phyloP scores from a whole-genome alignment of 2,113 vertebrate species.

The Tichodroma muraria region DNA sequence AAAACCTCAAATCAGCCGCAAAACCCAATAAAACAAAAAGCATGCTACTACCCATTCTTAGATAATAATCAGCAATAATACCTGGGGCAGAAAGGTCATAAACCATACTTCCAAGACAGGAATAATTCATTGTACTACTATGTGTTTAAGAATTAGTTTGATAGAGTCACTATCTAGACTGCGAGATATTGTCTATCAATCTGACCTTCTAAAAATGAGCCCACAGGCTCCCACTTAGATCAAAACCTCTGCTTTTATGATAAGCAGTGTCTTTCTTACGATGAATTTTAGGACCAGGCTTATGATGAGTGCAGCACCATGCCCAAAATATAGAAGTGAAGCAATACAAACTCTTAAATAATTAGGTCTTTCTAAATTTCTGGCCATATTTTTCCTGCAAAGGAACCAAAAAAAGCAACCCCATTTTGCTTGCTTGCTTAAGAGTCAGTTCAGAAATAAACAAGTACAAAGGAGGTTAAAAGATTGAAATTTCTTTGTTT shows the following conservation, averaged over 20 bases:
- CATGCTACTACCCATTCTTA: constrained; percentile 30
- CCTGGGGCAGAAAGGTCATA: constrained; percentile 65
- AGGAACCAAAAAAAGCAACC: not conserved
- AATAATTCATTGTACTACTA: constrained; percentile 66
- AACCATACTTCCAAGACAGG: constrained; percentile 50
- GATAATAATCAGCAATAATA: constrained; percentile 71
- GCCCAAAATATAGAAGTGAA: not conserved
- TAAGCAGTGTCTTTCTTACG: not conserved
- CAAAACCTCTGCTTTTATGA: constrained; percentile 21
- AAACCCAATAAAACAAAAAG: constrained; percentile 28
- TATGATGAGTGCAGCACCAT: not conserved
- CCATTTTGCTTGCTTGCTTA: not conserved
- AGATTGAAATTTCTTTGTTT: constrained; percentile 63
- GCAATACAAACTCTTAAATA: not conserved
- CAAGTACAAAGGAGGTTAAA: constrained; percentile 41
- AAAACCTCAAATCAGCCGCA: not conserved
- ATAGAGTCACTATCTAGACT: constrained; percentile 61
- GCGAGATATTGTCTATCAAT: constrained; percentile 55
- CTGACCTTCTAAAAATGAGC: constrained; percentile 63
- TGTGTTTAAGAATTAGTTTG: constrained; percentile 66
- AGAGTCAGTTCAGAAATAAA: constrained; percentile 55
- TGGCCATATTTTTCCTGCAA: not conserved
- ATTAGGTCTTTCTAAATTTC: not conserved
- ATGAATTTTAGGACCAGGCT: not conserved
- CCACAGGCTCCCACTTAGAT: not conserved